A percentile compares a stretch with the other conserved stretches of the same genome.
phyloP scores from a whole-genome alignment of 1,140 invertebrate species.

The Bursaphelenchus mucronatus region DNA sequence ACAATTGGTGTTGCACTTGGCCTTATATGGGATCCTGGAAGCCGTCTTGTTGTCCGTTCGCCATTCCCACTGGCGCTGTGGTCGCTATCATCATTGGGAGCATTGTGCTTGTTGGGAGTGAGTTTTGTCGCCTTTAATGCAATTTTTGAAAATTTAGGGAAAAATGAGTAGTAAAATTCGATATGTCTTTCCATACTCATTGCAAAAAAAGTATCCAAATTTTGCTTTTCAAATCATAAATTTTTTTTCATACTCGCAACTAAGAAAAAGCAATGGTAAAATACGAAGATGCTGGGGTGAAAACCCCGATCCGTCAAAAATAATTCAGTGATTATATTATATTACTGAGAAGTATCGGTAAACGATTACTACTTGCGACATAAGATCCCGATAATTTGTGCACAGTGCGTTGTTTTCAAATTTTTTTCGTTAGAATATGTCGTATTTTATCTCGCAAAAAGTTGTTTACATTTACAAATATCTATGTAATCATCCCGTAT shows the following conservation, averaged over 20 bases:
- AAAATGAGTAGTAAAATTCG: constrained; percentile 1
- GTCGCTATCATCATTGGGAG: constrained; percentile 58
- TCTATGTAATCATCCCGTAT: not conserved
- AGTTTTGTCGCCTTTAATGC: constrained; percentile 4
- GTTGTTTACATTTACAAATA: constrained; percentile 16
- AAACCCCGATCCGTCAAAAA: too few species aligned
- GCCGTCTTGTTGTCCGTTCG: constrained; percentile 60
- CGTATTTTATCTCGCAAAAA: not conserved
- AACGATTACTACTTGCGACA: too few species aligned
- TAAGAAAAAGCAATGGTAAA: too few species aligned
- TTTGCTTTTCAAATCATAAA: constrained; percentile 11
- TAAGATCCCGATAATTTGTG: too few species aligned
- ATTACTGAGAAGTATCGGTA: too few species aligned
- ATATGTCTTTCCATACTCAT: not conserved
- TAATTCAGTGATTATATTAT: too few species aligned
- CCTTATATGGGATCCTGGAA: constrained; percentile 57
- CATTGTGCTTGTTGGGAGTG: constrained; percentile 52
- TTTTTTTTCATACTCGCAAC: not conserved
- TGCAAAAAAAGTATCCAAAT: not conserved
- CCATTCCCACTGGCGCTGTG: constrained; percentile 59
- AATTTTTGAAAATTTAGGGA: not conserved
- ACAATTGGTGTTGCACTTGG: constrained; percentile 60
- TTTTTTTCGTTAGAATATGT: too few species aligned
- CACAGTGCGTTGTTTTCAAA: too few species aligned
- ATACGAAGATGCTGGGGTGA: too few species aligned